phyloP scores from a whole-genome alignment of 2,797 vertebrate species.

The Amazonetta brasiliensis region DNA sequence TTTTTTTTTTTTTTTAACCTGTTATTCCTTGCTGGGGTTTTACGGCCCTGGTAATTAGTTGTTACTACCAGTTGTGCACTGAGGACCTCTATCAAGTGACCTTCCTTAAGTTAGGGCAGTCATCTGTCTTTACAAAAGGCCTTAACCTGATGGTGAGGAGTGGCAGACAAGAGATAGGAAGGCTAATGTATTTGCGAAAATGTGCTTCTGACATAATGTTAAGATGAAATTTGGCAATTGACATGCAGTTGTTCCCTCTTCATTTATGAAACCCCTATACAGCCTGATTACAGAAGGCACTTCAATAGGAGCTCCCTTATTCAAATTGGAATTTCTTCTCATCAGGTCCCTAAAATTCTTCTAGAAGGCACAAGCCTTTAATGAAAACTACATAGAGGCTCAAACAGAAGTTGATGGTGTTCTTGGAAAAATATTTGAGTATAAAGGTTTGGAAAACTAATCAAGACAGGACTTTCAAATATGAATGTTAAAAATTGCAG shows the following conservation, averaged over 20 bases:
- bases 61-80: background rate
- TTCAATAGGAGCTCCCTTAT: background rate
- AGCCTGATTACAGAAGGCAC: fast-evolving
- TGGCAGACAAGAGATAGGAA: background rate
- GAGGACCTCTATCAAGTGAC: background rate
- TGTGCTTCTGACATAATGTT: background rate
- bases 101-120: background rate
- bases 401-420: background rate
- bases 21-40: background rate
- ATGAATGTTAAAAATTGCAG: background rate
- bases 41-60: background rate
- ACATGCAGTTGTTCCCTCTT: background rate
- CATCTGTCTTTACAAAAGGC: background rate
- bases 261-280: background rate
- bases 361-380: background rate
- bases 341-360: fast-evolving
- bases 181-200: background rate
- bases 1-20: background rate
- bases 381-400: background rate
- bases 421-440: background rate
- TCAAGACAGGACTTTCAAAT: background rate
- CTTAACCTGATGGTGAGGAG: background rate
- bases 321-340: background rate
- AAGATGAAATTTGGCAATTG: background rate
- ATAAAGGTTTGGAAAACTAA: background rate